These are phyloP conservation scores for Scrobipalpa costella DNA, from an alignment of 2,888 invertebrate genomes.

Conservation along the genomic window DNA sequence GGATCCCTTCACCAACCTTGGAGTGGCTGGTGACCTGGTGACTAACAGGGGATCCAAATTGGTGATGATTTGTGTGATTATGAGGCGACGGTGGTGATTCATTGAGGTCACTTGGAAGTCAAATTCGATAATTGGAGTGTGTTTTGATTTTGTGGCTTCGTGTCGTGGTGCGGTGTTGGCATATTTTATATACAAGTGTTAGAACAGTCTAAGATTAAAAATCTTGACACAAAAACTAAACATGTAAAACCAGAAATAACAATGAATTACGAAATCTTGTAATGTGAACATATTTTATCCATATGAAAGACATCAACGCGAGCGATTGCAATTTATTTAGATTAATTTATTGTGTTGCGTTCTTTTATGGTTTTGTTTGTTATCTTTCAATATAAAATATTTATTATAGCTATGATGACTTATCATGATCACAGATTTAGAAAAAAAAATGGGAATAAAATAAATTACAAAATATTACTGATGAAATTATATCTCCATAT, in stretches of 20 bases:
- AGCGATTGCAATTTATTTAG: not conserved
- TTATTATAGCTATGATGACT: too few species aligned
- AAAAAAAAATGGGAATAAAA: too few species aligned
- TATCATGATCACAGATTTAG: too few species aligned
- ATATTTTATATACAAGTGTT: not conserved
- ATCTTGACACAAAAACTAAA: too few species aligned
- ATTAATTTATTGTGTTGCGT: not conserved
- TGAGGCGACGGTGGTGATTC: conserved; percentile 47
- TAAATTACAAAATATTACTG: too few species aligned
- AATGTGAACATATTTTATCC: not conserved
- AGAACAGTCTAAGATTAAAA: too few species aligned
- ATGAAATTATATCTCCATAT: not conserved
- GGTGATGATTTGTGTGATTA: conserved; percentile 44
- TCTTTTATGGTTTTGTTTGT: too few species aligned
- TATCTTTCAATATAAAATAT: too few species aligned
- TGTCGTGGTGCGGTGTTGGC: not conserved
- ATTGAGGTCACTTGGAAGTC: conserved; percentile 26
- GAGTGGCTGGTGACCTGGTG: conserved; percentile 35
- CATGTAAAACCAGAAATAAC: too few species aligned
- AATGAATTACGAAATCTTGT: too few species aligned
- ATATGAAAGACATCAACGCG: conserved; percentile 9
- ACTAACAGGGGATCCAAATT: conserved; percentile 48
- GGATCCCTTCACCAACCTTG: conserved; percentile 66
- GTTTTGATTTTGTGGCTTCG: not conserved
- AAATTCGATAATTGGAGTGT: conserved; percentile 14